A percentile compares a stretch with the other conserved stretches of the same genome.
phyloP scores from a whole-genome alignment of 2,113 vertebrate species.

The Oryzias javanicus region DNA sequence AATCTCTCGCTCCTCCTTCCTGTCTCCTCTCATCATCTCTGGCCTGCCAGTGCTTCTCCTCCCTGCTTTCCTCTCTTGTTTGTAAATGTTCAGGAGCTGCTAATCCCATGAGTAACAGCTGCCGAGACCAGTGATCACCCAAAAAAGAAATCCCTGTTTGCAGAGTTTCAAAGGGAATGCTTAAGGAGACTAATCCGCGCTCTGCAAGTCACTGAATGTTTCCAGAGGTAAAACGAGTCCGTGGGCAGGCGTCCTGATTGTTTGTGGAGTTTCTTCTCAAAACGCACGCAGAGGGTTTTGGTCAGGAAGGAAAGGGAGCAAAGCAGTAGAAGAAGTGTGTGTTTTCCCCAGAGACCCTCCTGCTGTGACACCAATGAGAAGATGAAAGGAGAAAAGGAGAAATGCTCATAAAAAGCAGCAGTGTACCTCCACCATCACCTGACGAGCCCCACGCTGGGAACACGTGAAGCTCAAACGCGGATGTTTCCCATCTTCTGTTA shows the following conservation, averaged over 20 bases:
- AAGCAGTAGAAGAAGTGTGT: slow-evolving; percentile 31
- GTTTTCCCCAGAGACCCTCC: slow-evolving; percentile 40
- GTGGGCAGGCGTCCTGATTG: slow-evolving; percentile 33
- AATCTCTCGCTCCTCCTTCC: slow-evolving; percentile 42
- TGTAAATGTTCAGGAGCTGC: slow-evolving; percentile 60
- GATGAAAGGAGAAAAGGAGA: slow-evolving; percentile 32
- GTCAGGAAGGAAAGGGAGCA: slow-evolving; percentile 1
- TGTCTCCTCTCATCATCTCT: slow-evolving; percentile 35
- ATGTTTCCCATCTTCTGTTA: neutral
- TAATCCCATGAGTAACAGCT: slow-evolving; percentile 70
- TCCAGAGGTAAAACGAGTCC: slow-evolving; percentile 49
- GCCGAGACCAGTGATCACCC: slow-evolving; percentile 64
- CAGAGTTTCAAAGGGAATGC: slow-evolving; percentile 56
- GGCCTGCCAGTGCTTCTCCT: slow-evolving; percentile 8
- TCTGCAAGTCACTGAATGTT: slow-evolving; percentile 55
- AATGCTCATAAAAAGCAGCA: slow-evolving; percentile 15
- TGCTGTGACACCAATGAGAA: slow-evolving; percentile 23
- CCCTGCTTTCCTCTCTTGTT: slow-evolving; percentile 40
- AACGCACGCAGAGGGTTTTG: slow-evolving; percentile 17
- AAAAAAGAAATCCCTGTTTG: slow-evolving; percentile 59
- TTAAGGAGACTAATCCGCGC: slow-evolving; percentile 60
- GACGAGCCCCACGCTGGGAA: neutral
- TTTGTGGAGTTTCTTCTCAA: slow-evolving; percentile 19
- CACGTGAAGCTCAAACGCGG: neutral
- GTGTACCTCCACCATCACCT: slow-evolving; percentile 2